These are phyloP conservation scores for Protomyctophum bolini DNA, from an alignment of 2,113 vertebrate species.

Conservation along the genomic window DNA sequence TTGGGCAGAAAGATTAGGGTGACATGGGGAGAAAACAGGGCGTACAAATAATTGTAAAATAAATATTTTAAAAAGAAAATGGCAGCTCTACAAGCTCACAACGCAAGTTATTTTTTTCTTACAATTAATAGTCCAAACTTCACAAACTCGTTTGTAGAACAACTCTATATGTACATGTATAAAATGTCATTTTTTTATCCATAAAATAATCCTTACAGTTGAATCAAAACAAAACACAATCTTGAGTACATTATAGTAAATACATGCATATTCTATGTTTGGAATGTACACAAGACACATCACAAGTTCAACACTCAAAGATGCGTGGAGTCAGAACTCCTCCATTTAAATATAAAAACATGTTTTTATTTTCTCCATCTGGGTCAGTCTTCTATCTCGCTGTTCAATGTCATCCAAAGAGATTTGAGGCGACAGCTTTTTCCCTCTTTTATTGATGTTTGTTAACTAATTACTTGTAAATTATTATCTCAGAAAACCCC, in stretches of 20 bases:
- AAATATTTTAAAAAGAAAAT: too few relatives aligned
- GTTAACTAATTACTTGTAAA: slow-evolving; percentile 72
- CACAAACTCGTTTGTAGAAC: too few relatives aligned
- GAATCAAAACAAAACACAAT: neutral
- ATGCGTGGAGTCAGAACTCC: neutral
- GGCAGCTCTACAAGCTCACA: too few relatives aligned
- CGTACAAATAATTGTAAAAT: too few relatives aligned
- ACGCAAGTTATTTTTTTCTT: too few relatives aligned
- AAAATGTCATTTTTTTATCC: neutral
- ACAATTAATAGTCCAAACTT: too few relatives aligned
- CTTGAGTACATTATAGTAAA: neutral
- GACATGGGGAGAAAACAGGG: too few relatives aligned
- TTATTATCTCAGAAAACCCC: slow-evolving; percentile 60
- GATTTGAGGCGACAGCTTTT: slow-evolving; percentile 55
- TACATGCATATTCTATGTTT: neutral
- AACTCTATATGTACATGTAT: too few relatives aligned
- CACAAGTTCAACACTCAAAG: slow-evolving; percentile 19
- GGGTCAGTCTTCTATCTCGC: slow-evolving; percentile 41
- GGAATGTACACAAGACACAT: neutral
- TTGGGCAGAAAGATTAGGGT: too few relatives aligned
- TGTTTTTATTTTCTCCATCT: slow-evolving; percentile 27
- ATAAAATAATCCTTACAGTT: neutral
- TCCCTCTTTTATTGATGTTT: slow-evolving; percentile 65
- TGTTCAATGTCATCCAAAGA: slow-evolving; percentile 49
- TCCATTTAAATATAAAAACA: too few relatives aligned